Evolutionary conservation across 2,113 vertebrate genomes (phyloP).

Genomic region (Myrmecobius fasciatus): DNA sequence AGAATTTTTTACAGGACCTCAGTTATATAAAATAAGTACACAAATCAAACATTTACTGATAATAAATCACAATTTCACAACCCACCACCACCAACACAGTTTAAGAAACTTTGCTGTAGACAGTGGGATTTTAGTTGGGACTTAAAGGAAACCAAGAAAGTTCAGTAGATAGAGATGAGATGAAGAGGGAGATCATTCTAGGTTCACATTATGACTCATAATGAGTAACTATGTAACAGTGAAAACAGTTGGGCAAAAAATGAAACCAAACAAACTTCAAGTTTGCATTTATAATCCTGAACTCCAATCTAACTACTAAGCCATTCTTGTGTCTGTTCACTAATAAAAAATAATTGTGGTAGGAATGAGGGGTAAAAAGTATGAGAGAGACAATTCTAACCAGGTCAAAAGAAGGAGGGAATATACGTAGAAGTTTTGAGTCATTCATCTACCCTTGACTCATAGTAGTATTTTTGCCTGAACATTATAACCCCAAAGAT

Average conservation of each 20-base stretch:
- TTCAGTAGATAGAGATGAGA: background rate
- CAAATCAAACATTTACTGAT: too few species aligned
- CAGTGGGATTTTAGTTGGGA: background rate
- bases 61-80: too few species aligned
- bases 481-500: background rate
- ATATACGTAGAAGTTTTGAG: background rate
- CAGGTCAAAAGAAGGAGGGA: background rate
- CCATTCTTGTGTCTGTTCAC: background rate
- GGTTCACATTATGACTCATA: background rate
- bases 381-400: background rate
- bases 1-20: too few species aligned
- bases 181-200: background rate
- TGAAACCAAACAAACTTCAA: background rate
- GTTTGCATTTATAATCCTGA: background rate
- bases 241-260: background rate
- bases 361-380: background rate
- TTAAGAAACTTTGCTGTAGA: background rate
- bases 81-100: too few species aligned
- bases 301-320: background rate
- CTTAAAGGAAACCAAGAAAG: background rate
- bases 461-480: background rate
- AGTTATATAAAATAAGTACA: too few species aligned
- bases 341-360: background rate
- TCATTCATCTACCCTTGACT: background rate
- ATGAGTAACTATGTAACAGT: background rate